Conservation (phyloP, 2,888 invertebrate species). For the Steinernema scapterisci region DNA sequence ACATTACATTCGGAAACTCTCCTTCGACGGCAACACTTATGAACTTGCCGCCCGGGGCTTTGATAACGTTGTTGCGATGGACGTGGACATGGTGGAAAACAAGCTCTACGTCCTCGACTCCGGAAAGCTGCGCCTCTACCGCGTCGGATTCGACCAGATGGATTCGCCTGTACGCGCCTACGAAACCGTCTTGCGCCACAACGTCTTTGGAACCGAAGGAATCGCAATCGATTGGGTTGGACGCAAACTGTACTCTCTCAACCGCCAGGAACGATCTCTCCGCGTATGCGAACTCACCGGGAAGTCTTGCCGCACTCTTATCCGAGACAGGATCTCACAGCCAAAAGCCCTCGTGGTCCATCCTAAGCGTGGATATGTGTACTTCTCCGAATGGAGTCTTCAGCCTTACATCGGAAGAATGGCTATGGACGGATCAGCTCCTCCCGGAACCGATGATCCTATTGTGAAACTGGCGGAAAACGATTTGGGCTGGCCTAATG, state of each 20-base stretch:
- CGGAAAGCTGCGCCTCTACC: constrained; percentile 65
- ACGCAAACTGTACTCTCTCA: constrained; percentile 93
- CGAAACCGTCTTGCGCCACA: constrained; percentile 86
- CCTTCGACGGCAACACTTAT: constrained; percentile 83
- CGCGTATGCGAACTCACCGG: constrained; percentile 94
- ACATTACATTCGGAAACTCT: constrained; percentile 94
- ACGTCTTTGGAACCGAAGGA: constrained; percentile 91
- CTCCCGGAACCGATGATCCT: constrained; percentile 70
- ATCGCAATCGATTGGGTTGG: constrained; percentile 95
- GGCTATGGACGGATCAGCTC: constrained; percentile 87
- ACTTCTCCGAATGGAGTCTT: constrained; percentile 86
- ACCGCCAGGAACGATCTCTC: constrained; percentile 89
- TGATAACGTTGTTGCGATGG: constrained; percentile 93
- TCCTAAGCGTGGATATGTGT: constrained; percentile 79
- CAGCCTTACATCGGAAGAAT: constrained; percentile 94
- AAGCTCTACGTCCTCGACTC: constrained; percentile 95
- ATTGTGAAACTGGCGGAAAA: constrained; percentile 86
- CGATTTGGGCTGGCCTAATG: constrained; percentile 98
- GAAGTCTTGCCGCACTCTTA: constrained; percentile 80
- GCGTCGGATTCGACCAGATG: constrained; percentile 60
- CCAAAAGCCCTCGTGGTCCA: constrained; percentile 92
- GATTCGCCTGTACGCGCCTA: constrained; percentile 69
- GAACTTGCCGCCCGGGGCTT: constrained; percentile 81
- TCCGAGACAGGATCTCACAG: constrained; percentile 81
- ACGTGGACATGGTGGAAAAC: constrained; percentile 84